Base-by-base conservation (phyloP, 2,113 vertebrate genomes). In the Galeopterus variegatus region DNA sequence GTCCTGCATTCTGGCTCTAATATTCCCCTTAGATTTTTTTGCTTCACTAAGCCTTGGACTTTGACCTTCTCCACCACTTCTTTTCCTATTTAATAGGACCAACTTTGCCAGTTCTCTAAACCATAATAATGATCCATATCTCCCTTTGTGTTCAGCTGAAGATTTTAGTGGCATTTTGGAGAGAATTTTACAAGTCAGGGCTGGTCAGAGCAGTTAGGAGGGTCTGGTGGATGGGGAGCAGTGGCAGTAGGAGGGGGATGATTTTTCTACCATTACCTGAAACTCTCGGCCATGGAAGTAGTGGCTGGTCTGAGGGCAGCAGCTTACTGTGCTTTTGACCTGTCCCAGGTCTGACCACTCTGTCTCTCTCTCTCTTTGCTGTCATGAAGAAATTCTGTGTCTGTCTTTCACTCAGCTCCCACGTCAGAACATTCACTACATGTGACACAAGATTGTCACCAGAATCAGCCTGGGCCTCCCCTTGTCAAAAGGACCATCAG, bases 401-500 rank as follows among this genome's bases (percentile, higher is more conserved):
- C 65, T 88, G 70, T 52, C 77, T 84, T 69, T 23, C 48, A 14
- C 28, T 81, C 50, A 84, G 58, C 31, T 54, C 24, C 69, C 58
- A 56, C 33, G 50, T 81, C 15, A 45, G 31, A 8, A 60, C 26
- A 6, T 73, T 82, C 13, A 67, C 67, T 56, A 33, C 26, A 9
- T 18, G 88, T 88, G 85, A 82, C 77, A 88, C 26, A 52, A 88
- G 88, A 87, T 31, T 86, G 91, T 94, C 93, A 82, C 28, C 19
- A 86, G 82, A 86, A 73, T 90, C 89, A 82, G 62, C 50, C 41
- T 70, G 73, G 88, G 65, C 50, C 24, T 86, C 79, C 36, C 72
- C 76, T 92, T 93, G 93, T 96, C 84, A 48, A 86, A 95, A 95
- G 67, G 88, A 77, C 88, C 65, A 12, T 90, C 31, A n/a, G 54